Percentiles rank a stretch among this genome's conserved stretches.
Evolutionary conservation across 2,113 vertebrate genomes (phyloP).

Genomic region (Urocolius indicus): DNA sequence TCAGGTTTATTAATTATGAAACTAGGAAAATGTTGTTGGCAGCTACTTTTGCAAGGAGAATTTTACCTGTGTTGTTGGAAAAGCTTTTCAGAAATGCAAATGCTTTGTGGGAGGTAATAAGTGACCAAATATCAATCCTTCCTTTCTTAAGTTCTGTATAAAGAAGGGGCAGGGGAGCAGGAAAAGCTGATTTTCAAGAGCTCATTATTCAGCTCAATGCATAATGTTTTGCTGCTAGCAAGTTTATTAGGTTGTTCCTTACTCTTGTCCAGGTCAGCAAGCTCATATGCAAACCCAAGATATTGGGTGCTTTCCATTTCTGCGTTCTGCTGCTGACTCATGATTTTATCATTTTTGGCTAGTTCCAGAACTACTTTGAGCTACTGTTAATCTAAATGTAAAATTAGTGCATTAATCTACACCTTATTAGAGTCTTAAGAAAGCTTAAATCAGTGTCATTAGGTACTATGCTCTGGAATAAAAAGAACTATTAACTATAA

Average conservation of each 20-base stretch:
- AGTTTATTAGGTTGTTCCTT: not conserved
- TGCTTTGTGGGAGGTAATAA: not conserved
- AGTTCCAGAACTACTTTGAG: not conserved
- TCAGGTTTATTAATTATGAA: conserved; percentile 19
- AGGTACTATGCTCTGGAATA: not conserved
- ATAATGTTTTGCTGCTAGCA: not conserved
- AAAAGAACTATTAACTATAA: not conserved
- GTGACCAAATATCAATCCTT: not conserved
- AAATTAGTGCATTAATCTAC: not conserved
- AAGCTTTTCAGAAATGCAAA: not conserved
- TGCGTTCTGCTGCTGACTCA: not conserved
- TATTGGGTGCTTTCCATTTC: not conserved
- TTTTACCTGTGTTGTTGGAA: not conserved
- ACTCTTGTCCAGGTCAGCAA: not conserved
- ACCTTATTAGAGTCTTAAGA: not conserved
- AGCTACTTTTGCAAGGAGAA: not conserved
- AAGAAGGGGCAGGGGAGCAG: not conserved
- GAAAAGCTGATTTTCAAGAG: not conserved
- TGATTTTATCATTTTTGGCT: not conserved
- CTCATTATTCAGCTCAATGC: fast-evolving
- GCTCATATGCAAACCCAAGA: not conserved
- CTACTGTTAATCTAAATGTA: not conserved
- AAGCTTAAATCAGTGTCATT: not conserved
- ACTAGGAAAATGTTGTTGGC: not conserved
- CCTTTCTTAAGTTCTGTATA: not conserved